Conservation (phyloP, 2,113 vertebrate species). For the Mola mola region DNA sequence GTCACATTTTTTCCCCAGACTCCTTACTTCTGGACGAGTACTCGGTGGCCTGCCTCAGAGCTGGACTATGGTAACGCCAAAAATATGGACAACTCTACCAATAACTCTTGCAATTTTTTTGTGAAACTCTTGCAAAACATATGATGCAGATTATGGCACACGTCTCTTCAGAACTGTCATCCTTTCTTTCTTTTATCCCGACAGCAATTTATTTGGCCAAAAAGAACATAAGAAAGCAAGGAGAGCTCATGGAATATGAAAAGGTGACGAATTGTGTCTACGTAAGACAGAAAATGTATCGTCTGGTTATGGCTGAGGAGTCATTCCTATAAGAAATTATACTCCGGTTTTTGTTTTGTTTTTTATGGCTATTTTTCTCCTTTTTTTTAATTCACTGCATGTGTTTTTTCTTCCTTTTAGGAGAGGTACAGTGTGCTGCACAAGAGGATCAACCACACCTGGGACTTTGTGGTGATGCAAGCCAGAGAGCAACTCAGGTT, state of each 20-base stretch:
- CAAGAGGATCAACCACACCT: conserved; percentile 91
- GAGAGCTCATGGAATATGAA: conserved; percentile 89
- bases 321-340: not conserved
- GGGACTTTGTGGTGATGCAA: conserved; percentile 98
- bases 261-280: no score
- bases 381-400: not conserved
- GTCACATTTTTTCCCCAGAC: conserved; percentile 77
- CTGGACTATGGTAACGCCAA: conserved; percentile 90
- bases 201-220: conserved; percentile 94
- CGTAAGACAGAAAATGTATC: no score
- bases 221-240: conserved; percentile 94
- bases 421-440: conserved; percentile 89
- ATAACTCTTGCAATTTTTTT: no score
- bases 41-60: conserved; percentile 89
- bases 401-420: conserved; percentile 65
- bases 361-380: not conserved
- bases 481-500: conserved; percentile 94
- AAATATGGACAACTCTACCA: no score
- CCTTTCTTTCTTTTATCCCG: conserved; percentile 1
- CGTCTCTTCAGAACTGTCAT: not conserved
- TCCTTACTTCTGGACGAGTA: conserved; percentile 93
- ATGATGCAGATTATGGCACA: not conserved
- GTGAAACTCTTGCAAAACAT: no score
- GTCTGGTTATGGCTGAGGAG: no score
- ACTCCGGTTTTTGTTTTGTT: not conserved